Evolutionary conservation across 2,888 invertebrate genomes (phyloP).

Genomic region (Chironomus riparius): DNA sequence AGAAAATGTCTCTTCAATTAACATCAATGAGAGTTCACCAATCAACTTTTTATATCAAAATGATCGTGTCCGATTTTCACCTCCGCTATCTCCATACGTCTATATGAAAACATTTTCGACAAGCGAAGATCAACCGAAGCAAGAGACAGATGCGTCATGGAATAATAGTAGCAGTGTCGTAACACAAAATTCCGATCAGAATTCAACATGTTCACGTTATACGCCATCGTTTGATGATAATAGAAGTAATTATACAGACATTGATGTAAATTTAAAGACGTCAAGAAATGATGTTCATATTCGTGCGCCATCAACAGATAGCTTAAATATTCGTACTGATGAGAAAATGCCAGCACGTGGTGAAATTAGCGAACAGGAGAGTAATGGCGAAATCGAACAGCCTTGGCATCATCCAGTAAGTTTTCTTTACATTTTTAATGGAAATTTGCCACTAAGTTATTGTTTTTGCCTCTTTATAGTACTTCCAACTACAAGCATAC

Average conservation of each 20-base stretch:
- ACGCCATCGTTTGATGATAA: conserved; percentile 28
- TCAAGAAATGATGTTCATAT: not conserved
- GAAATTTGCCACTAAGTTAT: conserved; percentile 32
- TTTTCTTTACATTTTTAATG: conserved; percentile 31
- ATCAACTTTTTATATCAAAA: conserved; percentile 22
- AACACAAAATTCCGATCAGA: conserved; percentile 21
- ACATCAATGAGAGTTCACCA: conserved; percentile 15
- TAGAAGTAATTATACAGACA: conserved; percentile 26
- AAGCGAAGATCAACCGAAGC: conserved; percentile 15
- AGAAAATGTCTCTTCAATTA: not conserved
- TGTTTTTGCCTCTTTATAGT: conserved; percentile 7
- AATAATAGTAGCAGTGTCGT: conserved; percentile 29
- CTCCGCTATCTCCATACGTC: conserved; percentile 20
- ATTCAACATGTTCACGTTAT: conserved; percentile 16
- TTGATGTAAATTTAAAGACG: conserved; percentile 33
- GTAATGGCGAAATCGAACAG: conserved; percentile 67
- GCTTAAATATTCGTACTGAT: conserved; percentile 70
- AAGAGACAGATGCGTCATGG: conserved; percentile 14
- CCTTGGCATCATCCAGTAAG: conserved; percentile 61
- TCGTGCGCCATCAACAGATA: conserved; percentile 38
- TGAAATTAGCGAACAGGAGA: conserved; percentile 78
- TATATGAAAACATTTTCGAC: conserved; percentile 22
- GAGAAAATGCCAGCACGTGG: conserved; percentile 82
- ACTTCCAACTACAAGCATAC: conserved; percentile 24
- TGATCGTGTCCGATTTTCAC: conserved; percentile 25